Base-by-base conservation (phyloP, 2,797 vertebrate genomes). In the Buphagus erythrorhynchus region DNA sequence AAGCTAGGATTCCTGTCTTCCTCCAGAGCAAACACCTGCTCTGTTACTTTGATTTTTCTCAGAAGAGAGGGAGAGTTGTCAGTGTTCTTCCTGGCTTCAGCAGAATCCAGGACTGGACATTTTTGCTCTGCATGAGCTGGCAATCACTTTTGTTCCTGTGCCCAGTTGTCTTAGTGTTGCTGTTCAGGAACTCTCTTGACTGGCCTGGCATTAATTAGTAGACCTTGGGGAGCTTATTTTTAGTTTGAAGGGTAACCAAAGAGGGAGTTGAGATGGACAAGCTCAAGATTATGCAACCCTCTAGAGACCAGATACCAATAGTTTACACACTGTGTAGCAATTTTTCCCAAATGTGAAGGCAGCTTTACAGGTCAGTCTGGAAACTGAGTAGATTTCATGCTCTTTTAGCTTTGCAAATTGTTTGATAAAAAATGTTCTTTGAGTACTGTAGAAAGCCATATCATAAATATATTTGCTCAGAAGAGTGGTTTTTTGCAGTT, bases 141-240 rank as follows among this genome's bases (percentile, higher is more conserved):
- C 82, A 90, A 25, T 75, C 40, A 12, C 52, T 91, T 88, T 38
- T 78, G 57, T 86, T 86, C 87, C 77, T 73, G 29, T 80, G 75
- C 59, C 55, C n/a, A 43, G 25, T 49, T 81, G 66, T 75, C 74
- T 85, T 43, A 21, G 45, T 72, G 73, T 31, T 76, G 42, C 77
- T 90, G 74, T 79, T 91, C 45, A 86, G 90, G 90, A 91, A 89
- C 93, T 92, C 94, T 86, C 46, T 74, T 83, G 71, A 61, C 81
- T 88, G 90, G 83, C 84, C 73, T 93, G 76, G 54, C 75, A 76
- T 87, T 75, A 86, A 33, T 80, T 86, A 82, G 65, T 61, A 73
- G 36, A 55, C 7, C 3, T 52, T 79, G 48, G 25, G 68, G 85
- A 95, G 65, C 88, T 92, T 93, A 83, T 80, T 95, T 90, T 94